Evolutionary conservation across 92 coral and sea anemone species (phyloP).

Genomic region (Bergia sp.): DNA sequence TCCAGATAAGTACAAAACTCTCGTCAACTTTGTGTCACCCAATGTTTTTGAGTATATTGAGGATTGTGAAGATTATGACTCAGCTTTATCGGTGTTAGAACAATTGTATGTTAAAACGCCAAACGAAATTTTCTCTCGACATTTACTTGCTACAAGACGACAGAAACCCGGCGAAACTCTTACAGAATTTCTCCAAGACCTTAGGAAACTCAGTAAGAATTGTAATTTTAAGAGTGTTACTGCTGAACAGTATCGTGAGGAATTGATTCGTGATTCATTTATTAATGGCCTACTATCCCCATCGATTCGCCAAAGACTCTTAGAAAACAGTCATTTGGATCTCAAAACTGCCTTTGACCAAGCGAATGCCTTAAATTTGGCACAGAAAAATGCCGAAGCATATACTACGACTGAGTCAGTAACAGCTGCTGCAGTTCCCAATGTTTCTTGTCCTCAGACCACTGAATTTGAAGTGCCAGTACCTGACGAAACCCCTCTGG

Average conservation of each 20-base stretch:
- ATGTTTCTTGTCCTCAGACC: constrained; percentile 2
- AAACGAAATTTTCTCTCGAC: no score
- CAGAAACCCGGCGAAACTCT: constrained; percentile 39
- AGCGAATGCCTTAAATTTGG: constrained; percentile 35
- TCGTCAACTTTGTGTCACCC: background rate
- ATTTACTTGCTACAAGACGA: background rate
- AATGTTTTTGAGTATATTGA: constrained; percentile 33
- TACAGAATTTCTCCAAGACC: constrained; percentile 31
- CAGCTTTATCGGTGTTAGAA: background rate
- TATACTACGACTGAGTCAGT: constrained; percentile 25
- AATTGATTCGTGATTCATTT: constrained; percentile 19
- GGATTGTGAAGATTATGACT: background rate
- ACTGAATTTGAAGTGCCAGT: background rate
- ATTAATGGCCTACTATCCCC: constrained; percentile 9
- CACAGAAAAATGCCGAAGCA: constrained; percentile 39
- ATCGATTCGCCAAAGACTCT: constrained; percentile 41
- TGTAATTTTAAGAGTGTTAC: constrained; percentile 32
- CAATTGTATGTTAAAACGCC: background rate
- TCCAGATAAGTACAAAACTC: constrained; percentile 37
- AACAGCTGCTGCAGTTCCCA: constrained; percentile 30
- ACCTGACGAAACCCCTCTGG: constrained; percentile 8
- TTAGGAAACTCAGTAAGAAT: constrained; percentile 36
- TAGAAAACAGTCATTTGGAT: constrained; percentile 26
- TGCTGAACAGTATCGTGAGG: constrained; percentile 32
- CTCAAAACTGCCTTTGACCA: constrained; percentile 44